phyloP scores from a whole-genome alignment of 2,797 vertebrate species.

The Gadopsis marmoratus region DNA sequence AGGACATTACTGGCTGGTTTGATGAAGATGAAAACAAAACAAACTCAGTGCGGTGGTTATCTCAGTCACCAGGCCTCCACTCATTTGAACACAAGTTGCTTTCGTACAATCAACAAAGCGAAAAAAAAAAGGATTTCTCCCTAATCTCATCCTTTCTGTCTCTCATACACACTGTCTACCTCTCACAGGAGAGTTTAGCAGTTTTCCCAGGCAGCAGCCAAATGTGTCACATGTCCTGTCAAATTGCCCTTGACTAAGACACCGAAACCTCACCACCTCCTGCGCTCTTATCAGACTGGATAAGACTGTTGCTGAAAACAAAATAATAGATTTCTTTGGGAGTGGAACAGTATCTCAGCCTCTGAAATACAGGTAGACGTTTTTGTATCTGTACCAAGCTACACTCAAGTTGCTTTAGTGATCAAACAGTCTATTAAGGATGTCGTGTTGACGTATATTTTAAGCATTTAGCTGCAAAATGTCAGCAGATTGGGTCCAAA shows the following conservation, averaged over 20 bases:
- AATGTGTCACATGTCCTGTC: conserved; percentile 36
- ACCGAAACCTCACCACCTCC: conserved; percentile 23
- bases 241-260: conserved; percentile 52
- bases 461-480: neutral
- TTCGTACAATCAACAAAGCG: conserved; percentile 43
- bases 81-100: conserved; percentile 37
- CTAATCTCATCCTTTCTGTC: conserved; percentile 33
- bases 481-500: neutral
- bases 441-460: conserved; percentile 29
- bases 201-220: conserved; percentile 26
- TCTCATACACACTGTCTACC: neutral
- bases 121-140: conserved; percentile 35
- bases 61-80: conserved; percentile 56
- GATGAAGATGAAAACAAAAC: conserved; percentile 58
- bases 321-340: conserved; percentile 31
- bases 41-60: conserved; percentile 42
- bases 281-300: conserved; percentile 33
- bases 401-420: conserved; percentile 5
- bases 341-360: conserved; percentile 7
- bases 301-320: conserved; percentile 9
- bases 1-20: conserved; percentile 32
- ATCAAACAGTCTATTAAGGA: conserved; percentile 12
- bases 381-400: neutral
- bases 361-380: conserved; percentile 11
- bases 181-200: conserved; percentile 18